Evolutionary conservation across 2,113 vertebrate genomes (phyloP), one percentile per base, ranked within the genome.

Genomic region (Podarcis muralis): DNA sequence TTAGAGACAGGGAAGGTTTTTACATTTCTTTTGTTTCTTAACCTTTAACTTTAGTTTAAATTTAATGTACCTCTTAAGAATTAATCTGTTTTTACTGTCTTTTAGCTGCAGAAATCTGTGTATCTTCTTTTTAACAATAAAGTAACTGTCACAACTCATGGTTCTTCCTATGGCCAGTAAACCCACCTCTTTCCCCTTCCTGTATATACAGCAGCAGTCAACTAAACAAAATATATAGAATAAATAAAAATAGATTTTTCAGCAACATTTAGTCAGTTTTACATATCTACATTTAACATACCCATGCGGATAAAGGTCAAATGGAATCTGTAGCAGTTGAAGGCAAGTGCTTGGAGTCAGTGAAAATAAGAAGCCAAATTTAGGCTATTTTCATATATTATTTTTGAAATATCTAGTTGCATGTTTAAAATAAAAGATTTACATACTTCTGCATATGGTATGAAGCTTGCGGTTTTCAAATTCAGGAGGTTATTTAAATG

Each of bases 1-100:
- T 89, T 92, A 92, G 81, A 95, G 90, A 89, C 85, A 87, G 91
- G 32, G 93, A 81, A 92, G 72, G 77, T 93, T 40, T 85, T 94
- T 93, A 80, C 89, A 2, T 94, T 85, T 87, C n/a, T 69, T 95
- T 95, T 91, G 27, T 94, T 91, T 93, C 91, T 93, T 77, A 89
- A 83, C 75, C 27, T 66, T 59, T 75, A 80, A 89, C 65, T 91
- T 96, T 92, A 90, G 71, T 94, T 93, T 89, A 82, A 94, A 59
- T 84, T 84, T 65, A 68, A 66, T 85, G 30, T 81, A 2, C 9
- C 75, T 30, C 87, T 91, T 27, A 22, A 94, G 83, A 90, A 81
- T 89, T 40, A 77, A n/a, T 77, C 62, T 86, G 59, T 81, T 81
- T 85, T 92, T 37, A 86, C 66, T 90, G 90, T 30, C 18, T 80